Evolutionary conservation across 2,888 invertebrate genomes (phyloP).

Genomic region (Oscheius myriophilus): DNA sequence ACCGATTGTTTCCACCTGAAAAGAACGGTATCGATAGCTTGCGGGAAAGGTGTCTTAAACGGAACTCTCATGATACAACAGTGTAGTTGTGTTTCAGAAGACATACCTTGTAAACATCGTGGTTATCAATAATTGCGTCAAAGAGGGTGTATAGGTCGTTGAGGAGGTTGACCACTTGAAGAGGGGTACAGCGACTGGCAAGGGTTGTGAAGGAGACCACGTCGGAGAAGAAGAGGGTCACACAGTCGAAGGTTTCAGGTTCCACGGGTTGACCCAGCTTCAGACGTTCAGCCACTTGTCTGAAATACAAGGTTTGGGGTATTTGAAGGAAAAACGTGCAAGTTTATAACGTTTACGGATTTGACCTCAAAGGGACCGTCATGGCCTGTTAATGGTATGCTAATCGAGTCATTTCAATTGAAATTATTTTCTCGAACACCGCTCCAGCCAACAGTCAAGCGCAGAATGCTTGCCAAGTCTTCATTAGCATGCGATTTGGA

Average conservation of each 20-base stretch:
- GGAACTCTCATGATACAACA: not conserved
- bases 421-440: too few relatives aligned
- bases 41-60: not conserved
- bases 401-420: too few relatives aligned
- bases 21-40: not conserved
- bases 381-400: too few relatives aligned
- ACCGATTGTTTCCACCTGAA: slow-evolving; percentile 60
- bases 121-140: slow-evolving; percentile 34
- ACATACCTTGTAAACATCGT: slow-evolving; percentile 41
- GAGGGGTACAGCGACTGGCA: slow-evolving; percentile 48
- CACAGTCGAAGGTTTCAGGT: slow-evolving; percentile 50
- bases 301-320: not conserved
- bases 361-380: too few relatives aligned
- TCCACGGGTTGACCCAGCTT: slow-evolving; percentile 54
- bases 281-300: slow-evolving; percentile 56
- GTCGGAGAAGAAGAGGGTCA: slow-evolving; percentile 58
- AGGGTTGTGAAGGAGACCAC: slow-evolving; percentile 51
- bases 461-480: too few relatives aligned
- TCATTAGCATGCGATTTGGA: too few relatives aligned
- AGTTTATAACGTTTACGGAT: too few relatives aligned
- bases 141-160: slow-evolving; percentile 39
- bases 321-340: too few relatives aligned
- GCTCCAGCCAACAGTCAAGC: too few relatives aligned
- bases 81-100: too few relatives aligned
- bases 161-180: slow-evolving; percentile 44